Evolutionary conservation across 2,888 invertebrate species (phyloP).

Genomic region (Bombylius discolor): DNA sequence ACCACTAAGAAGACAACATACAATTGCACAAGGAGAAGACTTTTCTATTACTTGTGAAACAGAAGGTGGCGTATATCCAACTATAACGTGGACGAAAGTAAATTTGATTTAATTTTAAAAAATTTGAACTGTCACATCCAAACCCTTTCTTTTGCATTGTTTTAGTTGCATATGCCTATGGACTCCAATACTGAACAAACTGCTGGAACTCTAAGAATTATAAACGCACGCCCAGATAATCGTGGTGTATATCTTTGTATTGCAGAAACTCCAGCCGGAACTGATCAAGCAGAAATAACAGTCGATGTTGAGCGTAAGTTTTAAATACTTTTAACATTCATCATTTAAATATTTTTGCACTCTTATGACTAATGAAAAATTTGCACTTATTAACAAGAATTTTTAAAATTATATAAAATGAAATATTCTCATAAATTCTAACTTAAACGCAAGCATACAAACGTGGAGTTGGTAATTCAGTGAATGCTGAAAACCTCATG

Average conservation of each 20-base stretch:
- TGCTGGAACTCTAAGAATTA: constrained; percentile 51
- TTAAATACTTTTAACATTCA: no score
- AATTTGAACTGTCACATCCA: background rate
- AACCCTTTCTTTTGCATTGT: background rate
- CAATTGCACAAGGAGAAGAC: constrained; percentile 41
- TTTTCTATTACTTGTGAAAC: constrained; percentile 58
- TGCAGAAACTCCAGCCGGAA: constrained; percentile 47
- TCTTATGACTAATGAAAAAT: no score
- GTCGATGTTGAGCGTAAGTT: constrained; percentile 77
- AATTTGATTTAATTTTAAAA: background rate
- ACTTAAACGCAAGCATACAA: constrained; percentile 26
- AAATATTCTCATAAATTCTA: background rate
- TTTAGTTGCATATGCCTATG: constrained; percentile 37
- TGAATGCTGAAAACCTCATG: constrained; percentile 10
- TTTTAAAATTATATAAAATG: background rate
- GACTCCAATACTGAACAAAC: constrained; percentile 48
- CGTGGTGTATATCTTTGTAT: constrained; percentile 75
- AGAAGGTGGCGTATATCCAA: constrained; percentile 59
- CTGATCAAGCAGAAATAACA: constrained; percentile 52
- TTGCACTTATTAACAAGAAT: no score
- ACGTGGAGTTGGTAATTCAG: constrained; percentile 33
- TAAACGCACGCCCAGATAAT: constrained; percentile 56
- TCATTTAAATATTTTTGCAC: no score
- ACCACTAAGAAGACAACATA: constrained; percentile 26
- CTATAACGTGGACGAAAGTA: constrained; percentile 72